These are phyloP conservation scores for Cotesia typhae DNA, from an alignment of 1,140 invertebrate species.

Conservation along the genomic window DNA sequence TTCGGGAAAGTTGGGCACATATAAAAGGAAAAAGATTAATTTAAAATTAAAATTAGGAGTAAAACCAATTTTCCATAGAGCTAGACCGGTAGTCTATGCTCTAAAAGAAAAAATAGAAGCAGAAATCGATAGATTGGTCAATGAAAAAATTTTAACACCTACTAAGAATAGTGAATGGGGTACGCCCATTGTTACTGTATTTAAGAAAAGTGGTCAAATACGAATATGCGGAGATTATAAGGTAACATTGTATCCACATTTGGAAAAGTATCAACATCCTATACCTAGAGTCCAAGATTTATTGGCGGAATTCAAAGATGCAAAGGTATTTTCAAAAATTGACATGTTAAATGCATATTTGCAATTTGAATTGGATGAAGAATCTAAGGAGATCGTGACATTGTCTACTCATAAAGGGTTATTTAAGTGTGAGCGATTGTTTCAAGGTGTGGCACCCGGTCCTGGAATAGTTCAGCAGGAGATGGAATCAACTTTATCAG, in stretches of 20 bases:
- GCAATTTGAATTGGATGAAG: constrained; percentile 18
- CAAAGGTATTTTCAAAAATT: constrained; percentile 18
- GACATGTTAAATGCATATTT: constrained; percentile 14
- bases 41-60: constrained; percentile 36
- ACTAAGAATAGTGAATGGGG: constrained; percentile 52
- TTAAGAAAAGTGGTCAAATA: constrained; percentile 14
- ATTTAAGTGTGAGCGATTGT: constrained; percentile 14
- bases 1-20: constrained; percentile 21
- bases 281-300: constrained; percentile 21
- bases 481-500: background rate
- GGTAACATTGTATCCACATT: constrained; percentile 9
- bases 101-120: constrained; percentile 44
- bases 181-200: constrained; percentile 20
- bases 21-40: constrained; percentile 24
- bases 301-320: constrained; percentile 13
- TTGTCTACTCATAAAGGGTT: constrained; percentile 21
- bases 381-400: constrained; percentile 7
- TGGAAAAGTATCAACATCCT: constrained; percentile 7
- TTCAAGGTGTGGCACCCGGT: constrained; percentile 20
- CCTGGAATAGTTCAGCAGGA: constrained; percentile 18
- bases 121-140: constrained; percentile 42
- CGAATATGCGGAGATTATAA: constrained; percentile 25
- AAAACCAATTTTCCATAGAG: constrained; percentile 45
- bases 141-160: constrained; percentile 45
- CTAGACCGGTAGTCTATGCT: constrained; percentile 46